These are phyloP conservation scores for Miniopterus natalensis DNA, from an alignment of 2,113 vertebrate genomes.

Conservation along the genomic window DNA sequence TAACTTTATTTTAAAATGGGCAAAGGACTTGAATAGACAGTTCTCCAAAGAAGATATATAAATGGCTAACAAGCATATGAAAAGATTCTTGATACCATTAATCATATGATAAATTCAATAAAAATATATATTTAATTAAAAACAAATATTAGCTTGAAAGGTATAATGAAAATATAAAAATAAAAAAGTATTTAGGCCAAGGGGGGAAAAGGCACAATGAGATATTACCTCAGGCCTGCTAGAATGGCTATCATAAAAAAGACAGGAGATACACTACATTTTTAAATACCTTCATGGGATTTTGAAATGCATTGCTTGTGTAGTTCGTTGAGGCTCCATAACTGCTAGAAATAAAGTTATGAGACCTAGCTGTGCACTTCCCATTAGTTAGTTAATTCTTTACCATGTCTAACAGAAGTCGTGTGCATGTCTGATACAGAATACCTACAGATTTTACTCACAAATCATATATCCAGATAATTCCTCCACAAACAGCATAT, in stretches of 20 bases:
- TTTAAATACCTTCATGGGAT: conserved; percentile 70
- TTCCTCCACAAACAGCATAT: not conserved
- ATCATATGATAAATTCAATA: no score
- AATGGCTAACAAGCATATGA: no score
- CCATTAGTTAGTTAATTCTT: conserved; percentile 60
- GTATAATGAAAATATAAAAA: no score
- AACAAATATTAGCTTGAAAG: no score
- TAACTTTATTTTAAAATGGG: no score
- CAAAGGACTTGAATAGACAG: no score
- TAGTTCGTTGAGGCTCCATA: conserved; percentile 39
- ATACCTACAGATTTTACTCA: not conserved
- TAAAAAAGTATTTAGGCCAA: no score
- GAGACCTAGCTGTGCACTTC: conserved; percentile 70
- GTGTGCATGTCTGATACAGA: not conserved
- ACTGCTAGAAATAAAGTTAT: conserved; percentile 41
- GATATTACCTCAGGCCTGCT: no score
- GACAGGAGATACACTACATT: not conserved
- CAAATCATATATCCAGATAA: not conserved
- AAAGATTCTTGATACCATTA: no score
- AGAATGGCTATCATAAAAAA: not conserved
- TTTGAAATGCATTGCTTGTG: conserved; percentile 73
- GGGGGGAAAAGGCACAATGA: no score
- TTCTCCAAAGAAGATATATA: no score
- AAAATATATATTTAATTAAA: no score
- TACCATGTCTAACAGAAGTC: not conserved